phyloP scores from a whole-genome alignment of 2,797 vertebrate genomes.

The Sebastes wilsoni region DNA sequence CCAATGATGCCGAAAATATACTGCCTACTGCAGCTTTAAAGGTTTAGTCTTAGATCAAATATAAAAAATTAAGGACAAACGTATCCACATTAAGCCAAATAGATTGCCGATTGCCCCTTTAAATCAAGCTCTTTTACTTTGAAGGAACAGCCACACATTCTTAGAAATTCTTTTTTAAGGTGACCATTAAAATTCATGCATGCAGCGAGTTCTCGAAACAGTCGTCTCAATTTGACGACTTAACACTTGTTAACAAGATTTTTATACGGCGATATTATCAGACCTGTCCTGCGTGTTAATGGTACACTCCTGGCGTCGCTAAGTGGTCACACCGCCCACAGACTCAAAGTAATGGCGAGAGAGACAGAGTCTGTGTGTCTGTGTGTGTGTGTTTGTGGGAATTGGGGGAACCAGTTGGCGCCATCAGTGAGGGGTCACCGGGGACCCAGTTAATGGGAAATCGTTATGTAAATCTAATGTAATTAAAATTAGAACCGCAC shows the following conservation, averaged over 20 bases:
- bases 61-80: background rate
- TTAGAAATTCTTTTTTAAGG: background rate
- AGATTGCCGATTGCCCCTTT: background rate
- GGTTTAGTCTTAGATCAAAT: background rate
- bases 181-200: slow-evolving; percentile 30
- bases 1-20: too few relatives aligned
- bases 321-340: slow-evolving; percentile 43
- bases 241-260: slow-evolving; percentile 16
- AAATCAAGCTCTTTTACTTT: background rate
- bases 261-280: slow-evolving; percentile 34
- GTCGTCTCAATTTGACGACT: slow-evolving; percentile 19
- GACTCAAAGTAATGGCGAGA: slow-evolving; percentile 27
- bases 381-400: background rate
- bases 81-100: background rate
- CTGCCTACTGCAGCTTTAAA: background rate
- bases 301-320: slow-evolving; percentile 15
- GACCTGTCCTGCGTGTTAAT: slow-evolving; percentile 33
- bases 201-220: slow-evolving; percentile 4
- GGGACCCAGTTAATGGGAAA: slow-evolving; percentile 75
- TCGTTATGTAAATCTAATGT: slow-evolving; percentile 79
- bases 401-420: slow-evolving; percentile 40
- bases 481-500: slow-evolving; percentile 74
- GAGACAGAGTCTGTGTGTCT: background rate
- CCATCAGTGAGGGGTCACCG: slow-evolving; percentile 57
- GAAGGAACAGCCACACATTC: background rate